Evolutionary conservation across 1,140 invertebrate genomes (phyloP), one percentile per base, ranked within the genome.

Genomic region (Brachionus sp.): DNA sequence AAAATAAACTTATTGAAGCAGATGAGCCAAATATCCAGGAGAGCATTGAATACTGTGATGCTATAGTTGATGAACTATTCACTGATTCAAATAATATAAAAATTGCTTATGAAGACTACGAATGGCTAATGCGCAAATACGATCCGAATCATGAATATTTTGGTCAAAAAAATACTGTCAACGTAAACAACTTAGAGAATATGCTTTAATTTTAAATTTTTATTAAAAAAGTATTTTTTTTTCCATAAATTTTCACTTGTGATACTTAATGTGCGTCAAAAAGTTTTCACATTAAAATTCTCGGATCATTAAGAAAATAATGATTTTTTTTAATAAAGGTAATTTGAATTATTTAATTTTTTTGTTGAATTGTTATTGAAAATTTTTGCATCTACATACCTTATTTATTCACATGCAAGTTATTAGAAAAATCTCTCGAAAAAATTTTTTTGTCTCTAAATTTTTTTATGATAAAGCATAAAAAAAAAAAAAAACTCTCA

Each of bases 21-120:
- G 9, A 33, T 1, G 64, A 66, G n/a, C 25, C 64, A 1, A 37
- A 66, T 66, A 37, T 33, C 3, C 25, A 66, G 33, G 33, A 66
- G 29, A 66, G 25, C 13, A 66, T 37, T 33, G 33, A 66, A 66
- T 66, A 66, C 29, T 66, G 64, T n/a, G 64, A 66, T 66, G 19
- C 25, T 3, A 37, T 66, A 0, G 33, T 66, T 6, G n/a, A 66
- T 7, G 64, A 66, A 33, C n/a, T 66, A 9, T 66, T 5, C 23
- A 66, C 13, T 13, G 64, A 66, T 66, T 66, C 64, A 13, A 66
- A 66, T n/a, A 66, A 37, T 9, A 66, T 66, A 13, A 66, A 66
- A 9, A 25, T 66, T 3, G n/a, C 64, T n/a, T 66, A 66, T 66
- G 64, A 66, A 66, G 64, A 66, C n/a, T 66, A 66, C n/a, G 64